Conservation (phyloP, 2,888 invertebrate genomes). For the Lycocerus yunnanus region DNA sequence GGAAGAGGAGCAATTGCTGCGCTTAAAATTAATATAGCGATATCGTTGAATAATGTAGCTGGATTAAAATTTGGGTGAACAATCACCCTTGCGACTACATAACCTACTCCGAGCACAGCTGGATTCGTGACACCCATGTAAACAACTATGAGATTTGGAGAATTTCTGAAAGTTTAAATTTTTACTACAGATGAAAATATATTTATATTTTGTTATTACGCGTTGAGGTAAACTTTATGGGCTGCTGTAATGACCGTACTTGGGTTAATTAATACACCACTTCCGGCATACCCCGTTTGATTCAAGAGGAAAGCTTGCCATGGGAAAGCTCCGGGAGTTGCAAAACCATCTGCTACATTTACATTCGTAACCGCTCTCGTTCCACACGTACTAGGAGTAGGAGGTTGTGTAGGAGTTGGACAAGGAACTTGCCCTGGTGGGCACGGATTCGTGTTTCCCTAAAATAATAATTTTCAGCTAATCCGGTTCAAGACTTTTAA, state of each 20-base stretch:
- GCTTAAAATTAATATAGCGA: slow-evolving; percentile 77
- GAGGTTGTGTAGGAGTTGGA: slow-evolving; percentile 39
- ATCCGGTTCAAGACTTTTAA: no score
- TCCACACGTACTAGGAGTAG: slow-evolving; percentile 53
- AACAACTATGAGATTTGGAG: slow-evolving; percentile 33
- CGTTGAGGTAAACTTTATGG: slow-evolving; percentile 62
- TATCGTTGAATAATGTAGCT: slow-evolving; percentile 76
- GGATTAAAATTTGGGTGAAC: slow-evolving; percentile 69
- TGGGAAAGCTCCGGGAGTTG: slow-evolving; percentile 71
- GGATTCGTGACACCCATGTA: slow-evolving; percentile 38
- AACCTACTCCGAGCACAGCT: slow-evolving; percentile 23
- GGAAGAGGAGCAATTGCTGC: slow-evolving; percentile 60
- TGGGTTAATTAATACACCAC: slow-evolving; percentile 72
- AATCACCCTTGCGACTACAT: slow-evolving; percentile 39
- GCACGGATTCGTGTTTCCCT: slow-evolving; percentile 35
- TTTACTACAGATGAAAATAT: not conserved
- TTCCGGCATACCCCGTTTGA: slow-evolving; percentile 64
- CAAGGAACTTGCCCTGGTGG: slow-evolving; percentile 44
- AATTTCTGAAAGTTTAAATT: slow-evolving; percentile 20
- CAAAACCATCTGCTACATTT: slow-evolving; percentile 58
- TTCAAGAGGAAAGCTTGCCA: slow-evolving; percentile 65
- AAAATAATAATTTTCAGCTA: no score
- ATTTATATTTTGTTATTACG: not conserved
- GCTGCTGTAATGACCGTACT: slow-evolving; percentile 74
- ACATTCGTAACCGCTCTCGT: slow-evolving; percentile 53